Base-by-base conservation (phyloP, 2,113 vertebrate genomes). In the Callocephalon fimbriatum region DNA sequence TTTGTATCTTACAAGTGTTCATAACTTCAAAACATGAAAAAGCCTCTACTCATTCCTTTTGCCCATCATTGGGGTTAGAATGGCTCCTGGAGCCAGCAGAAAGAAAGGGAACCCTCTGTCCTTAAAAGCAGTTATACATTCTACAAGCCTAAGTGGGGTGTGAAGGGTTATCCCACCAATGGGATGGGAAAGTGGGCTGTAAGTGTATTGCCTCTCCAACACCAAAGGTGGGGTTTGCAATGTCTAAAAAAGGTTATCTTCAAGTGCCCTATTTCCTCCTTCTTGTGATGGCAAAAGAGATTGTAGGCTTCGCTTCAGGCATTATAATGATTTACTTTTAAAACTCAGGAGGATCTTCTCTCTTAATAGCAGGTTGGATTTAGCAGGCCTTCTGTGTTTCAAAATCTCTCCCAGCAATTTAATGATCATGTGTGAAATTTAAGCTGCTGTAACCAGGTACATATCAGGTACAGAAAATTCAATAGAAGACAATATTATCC, bases 111-210 rank as follows among this genome's bases (percentile, higher is more conserved):
- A 50, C 14, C 31, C 42, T 38, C 26, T n/a, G 9, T 50, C 25
- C 40, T 40, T 48, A 12, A 37, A 42, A 63, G 35, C 16, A 27
- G 16, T 15, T 38, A 7, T 5, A 29, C 6, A 16, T 9, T 15
- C 32, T 13, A 12, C 26, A 37, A 13, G 17, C 14, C 20, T 32
- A 12, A n/a, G 68, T 10, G 4, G 19, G 2, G 4, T 1, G 12
- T 26, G 35, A 48, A 26, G 13, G 12, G 11, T 75, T 61, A 67
- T 37, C 45, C 53, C 67, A 48, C 17, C 14, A 15, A 22, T 0
- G 1, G 13, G 35, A 20, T 20, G 11, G 35, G 10, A 42, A 62
- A 42, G 31, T 5, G 20, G 11, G 40, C 8, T 2, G 3, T 19
- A 47, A 59, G 20, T 2, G 7, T 53, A 29, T 37, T 29, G 17